Conservation (phyloP, 37 sponge, comb jelly and placozoan species). For the Hormiphora californensis region DNA sequence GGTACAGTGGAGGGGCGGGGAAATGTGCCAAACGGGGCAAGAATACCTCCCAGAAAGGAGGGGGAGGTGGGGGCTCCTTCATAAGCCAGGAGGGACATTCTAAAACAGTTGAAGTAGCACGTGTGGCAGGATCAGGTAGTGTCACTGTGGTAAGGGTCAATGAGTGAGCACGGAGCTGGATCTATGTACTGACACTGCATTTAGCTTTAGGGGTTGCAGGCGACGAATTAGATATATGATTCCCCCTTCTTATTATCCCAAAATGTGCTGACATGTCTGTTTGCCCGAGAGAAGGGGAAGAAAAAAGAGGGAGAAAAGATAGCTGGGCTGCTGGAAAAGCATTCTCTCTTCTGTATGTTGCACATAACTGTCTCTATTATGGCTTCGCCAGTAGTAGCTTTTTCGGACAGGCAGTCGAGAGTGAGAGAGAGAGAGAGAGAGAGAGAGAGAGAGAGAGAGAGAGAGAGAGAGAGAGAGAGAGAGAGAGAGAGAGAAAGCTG, state of each 20-base stretch:
- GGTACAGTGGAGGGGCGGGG: slow-evolving; percentile 34
- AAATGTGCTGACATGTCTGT: too few relatives aligned
- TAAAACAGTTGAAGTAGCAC: background rate
- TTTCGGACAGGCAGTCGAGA: background rate
- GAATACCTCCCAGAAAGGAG: background rate
- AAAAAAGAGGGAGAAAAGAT: too few relatives aligned
- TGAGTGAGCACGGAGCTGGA: background rate
- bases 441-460: background rate
- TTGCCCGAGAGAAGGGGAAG: too few relatives aligned
- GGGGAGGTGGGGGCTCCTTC: slow-evolving; percentile 35
- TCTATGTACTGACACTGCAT: background rate
- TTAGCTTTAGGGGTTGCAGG: slow-evolving; percentile 12
- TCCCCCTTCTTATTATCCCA: background rate
- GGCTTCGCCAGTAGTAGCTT: background rate
- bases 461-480: background rate
- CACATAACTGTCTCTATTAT: background rate
- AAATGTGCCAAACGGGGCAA: slow-evolving; percentile 13
- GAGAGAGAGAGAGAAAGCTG: background rate
- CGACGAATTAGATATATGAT: background rate
- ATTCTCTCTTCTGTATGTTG: too few relatives aligned
- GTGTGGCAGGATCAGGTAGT: background rate
- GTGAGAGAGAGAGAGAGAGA: background rate
- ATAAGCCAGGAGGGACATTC: background rate
- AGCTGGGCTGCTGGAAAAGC: too few relatives aligned
- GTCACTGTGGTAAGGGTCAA: slow-evolving; percentile 22